Evolutionary conservation across 2,888 invertebrate species (phyloP).

Genomic region (Drosophila nigritarsus): DNA sequence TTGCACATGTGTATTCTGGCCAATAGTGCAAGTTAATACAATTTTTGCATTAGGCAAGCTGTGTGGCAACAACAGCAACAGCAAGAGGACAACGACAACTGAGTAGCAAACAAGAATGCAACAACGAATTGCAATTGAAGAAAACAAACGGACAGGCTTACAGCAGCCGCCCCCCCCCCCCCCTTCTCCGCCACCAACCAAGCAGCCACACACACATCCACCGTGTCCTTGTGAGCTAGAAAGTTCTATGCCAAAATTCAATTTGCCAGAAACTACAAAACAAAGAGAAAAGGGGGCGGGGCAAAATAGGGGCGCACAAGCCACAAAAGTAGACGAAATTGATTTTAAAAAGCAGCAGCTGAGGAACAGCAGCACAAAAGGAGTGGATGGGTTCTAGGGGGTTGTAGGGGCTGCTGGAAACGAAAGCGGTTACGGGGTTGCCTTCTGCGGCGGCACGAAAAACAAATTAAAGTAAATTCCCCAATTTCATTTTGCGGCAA

Average conservation of each 20-base stretch:
- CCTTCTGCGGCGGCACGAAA: constrained; percentile 77
- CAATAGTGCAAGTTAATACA: constrained; percentile 35
- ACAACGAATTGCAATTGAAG: constrained; percentile 64
- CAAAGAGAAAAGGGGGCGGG: constrained; percentile 47
- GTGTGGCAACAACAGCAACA: background rate
- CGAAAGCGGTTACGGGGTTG: constrained; percentile 30
- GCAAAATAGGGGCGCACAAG: constrained; percentile 6
- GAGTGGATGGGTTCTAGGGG: background rate
- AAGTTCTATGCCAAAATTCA: constrained; percentile 75
- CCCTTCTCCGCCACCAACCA: background rate
- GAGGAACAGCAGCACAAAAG: constrained; percentile 4
- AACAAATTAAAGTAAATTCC: constrained; percentile 80
- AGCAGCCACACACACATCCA: background rate
- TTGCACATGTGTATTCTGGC: constrained; percentile 12
- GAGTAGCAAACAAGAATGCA: constrained; percentile 55
- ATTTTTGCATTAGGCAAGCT: constrained; percentile 41
- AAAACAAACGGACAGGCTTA: constrained; percentile 43
- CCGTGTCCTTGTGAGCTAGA: constrained; percentile 13
- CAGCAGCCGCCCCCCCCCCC: background rate
- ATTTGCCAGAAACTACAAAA: constrained; percentile 74
- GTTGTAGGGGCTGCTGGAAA: constrained; percentile 7
- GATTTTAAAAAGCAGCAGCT: constrained; percentile 74
- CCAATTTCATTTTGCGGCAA: constrained; percentile 78
- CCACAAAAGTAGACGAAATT: constrained; percentile 77
- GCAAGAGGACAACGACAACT: constrained; percentile 5